Percentiles rank a stretch among this genome's conserved stretches.
phyloP scores from a whole-genome alignment of 2,797 vertebrate genomes.

The Eupleurogrammus muticus region DNA sequence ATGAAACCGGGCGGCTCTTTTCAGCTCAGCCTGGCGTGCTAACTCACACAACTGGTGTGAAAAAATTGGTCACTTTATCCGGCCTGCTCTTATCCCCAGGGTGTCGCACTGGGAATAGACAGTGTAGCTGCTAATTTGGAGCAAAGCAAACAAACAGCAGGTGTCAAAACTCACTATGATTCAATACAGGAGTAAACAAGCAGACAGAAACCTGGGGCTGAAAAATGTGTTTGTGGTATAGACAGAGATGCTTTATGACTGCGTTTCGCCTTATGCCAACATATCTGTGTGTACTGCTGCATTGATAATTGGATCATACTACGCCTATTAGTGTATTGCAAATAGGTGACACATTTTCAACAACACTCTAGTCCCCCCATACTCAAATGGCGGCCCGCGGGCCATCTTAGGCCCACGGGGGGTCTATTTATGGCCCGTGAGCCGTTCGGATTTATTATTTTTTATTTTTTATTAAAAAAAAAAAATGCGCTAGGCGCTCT shows the following conservation, averaged over 20 bases:
- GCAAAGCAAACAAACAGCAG: constrained; percentile 34
- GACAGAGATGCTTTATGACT: constrained; percentile 14
- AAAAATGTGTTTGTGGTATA: constrained; percentile 2
- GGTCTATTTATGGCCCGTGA: too few species aligned
- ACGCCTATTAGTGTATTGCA: constrained; percentile 48
- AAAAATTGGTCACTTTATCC: constrained; percentile 3
- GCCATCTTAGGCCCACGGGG: too few species aligned
- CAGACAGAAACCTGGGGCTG: too few species aligned
- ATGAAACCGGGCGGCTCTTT: constrained; percentile 1
- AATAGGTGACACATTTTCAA: constrained; percentile 41
- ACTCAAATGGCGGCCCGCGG: too few species aligned
- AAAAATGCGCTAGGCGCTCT: too few species aligned
- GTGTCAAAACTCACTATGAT: constrained; percentile 18
- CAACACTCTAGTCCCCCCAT: constrained; percentile 13
- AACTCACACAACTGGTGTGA: not conserved
- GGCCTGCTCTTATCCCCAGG: too few species aligned
- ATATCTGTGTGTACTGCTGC: constrained; percentile 48
- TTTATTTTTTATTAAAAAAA: too few species aligned
- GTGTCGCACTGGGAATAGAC: not conserved
- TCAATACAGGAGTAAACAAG: constrained; percentile 17
- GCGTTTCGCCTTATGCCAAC: constrained; percentile 49
- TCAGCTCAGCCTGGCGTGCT: not conserved
- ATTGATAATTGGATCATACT: constrained; percentile 58
- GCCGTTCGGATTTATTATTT: too few species aligned
- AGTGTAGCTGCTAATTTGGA: constrained; percentile 43